Evolutionary conservation across 2,797 vertebrate species (phyloP).

Genomic region (Pygocentrus nattereri): DNA sequence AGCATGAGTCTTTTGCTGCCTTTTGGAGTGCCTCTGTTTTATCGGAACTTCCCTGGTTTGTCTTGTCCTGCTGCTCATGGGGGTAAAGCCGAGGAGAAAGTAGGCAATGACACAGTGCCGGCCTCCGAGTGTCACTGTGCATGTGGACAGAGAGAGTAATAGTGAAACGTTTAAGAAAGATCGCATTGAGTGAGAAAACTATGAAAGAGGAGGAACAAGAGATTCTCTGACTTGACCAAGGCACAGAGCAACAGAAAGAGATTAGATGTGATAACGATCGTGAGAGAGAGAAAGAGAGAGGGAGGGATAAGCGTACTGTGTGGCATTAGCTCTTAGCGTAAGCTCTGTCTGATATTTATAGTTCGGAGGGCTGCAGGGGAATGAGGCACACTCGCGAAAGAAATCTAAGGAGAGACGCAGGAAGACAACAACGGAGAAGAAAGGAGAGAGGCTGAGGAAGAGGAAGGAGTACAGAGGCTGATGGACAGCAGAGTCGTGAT

Average conservation of each 20-base stretch:
- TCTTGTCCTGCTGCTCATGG: background rate
- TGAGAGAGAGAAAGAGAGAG: constrained; percentile 47
- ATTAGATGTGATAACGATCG: constrained; percentile 49
- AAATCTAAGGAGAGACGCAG: background rate
- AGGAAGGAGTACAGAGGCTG: constrained; percentile 24
- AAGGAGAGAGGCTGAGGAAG: background rate
- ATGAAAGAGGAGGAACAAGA: constrained; percentile 14
- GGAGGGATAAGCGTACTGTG: constrained; percentile 68
- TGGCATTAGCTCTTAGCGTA: constrained; percentile 71
- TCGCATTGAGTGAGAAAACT: constrained; percentile 54
- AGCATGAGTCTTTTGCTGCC: background rate
- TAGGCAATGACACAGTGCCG: constrained; percentile 46
- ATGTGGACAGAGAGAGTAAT: constrained; percentile 16
- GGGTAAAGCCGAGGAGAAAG: constrained; percentile 23
- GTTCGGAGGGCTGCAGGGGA: constrained; percentile 61
- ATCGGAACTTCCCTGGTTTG: constrained; percentile 14
- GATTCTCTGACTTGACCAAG: constrained; percentile 34
- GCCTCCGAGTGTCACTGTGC: constrained; percentile 43
- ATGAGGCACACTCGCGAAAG: constrained; percentile 24
- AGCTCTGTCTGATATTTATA: constrained; percentile 79
- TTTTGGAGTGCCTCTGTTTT: background rate
- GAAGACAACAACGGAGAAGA: background rate
- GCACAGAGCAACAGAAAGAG: constrained; percentile 29
- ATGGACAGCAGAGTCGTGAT: background rate
- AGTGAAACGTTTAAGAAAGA: constrained; percentile 41